These are phyloP conservation scores for Lamellibrachia luymesi DNA, from an alignment of 1,140 invertebrate species.

Conservation along the genomic window DNA sequence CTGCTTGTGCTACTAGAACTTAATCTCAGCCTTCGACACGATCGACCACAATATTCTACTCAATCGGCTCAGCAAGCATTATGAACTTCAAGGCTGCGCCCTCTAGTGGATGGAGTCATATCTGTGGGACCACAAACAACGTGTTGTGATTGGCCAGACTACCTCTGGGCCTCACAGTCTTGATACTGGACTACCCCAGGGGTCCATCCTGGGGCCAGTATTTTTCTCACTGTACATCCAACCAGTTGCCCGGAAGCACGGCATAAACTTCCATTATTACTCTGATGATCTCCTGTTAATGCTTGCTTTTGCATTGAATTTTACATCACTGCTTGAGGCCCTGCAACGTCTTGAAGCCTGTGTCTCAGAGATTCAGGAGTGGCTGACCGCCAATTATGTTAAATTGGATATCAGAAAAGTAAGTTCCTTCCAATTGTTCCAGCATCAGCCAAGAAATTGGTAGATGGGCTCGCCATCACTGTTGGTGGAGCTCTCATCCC, in stretches of 20 bases:
- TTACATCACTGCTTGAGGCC: not conserved
- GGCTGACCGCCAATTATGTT: too few species aligned
- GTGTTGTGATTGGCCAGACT: conserved; percentile 18
- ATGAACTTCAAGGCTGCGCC: conserved; percentile 9
- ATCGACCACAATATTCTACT: conserved; percentile 20
- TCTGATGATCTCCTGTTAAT: not conserved
- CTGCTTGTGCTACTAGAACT: conserved; percentile 14
- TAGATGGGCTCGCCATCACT: too few species aligned
- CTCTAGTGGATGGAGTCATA: conserved; percentile 26
- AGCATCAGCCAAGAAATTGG: too few species aligned
- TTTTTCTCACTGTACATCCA: conserved; percentile 25
- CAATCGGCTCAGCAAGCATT: conserved; percentile 4
- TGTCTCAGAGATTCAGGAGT: not conserved
- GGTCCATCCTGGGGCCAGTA: conserved; percentile 30
- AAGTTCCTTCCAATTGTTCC: too few species aligned
- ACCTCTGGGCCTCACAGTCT: conserved; percentile 12
- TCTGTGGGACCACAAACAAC: conserved; percentile 21
- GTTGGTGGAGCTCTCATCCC: too few species aligned
- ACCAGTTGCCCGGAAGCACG: not conserved
- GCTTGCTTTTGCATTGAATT: not conserved
- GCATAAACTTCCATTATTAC: not conserved
- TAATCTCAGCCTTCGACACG: conserved; percentile 25
- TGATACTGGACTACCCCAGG: conserved; percentile 28
- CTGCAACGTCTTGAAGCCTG: not conserved
- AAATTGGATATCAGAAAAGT: too few species aligned